Evolutionary conservation across 2,888 invertebrate genomes (phyloP), one percentile per base, ranked within the genome.

Genomic region (Athrips mouffetella): DNA sequence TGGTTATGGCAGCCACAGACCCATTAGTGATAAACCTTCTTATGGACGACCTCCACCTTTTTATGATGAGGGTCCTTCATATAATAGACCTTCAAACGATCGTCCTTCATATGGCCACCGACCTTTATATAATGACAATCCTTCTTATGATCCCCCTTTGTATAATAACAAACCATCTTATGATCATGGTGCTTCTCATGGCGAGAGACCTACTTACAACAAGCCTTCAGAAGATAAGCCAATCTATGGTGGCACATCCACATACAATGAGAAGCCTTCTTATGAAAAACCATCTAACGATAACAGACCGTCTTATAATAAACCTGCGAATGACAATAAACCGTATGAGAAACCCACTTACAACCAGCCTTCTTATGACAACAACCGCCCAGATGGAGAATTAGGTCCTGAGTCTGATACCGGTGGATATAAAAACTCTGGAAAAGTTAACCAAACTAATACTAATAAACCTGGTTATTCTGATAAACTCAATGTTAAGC

Each of bases 401-500:
- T 16, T 23, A 23, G 39, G 35, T 4, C 25, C 45, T 23, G 45
- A 45, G 16, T 27, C 25, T 2, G 45, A 45, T 10, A 8, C 18
- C 0, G 45, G 20, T 1, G 49, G 37, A 13, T 48, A 54, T 13
- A 45, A 50, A 5, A 47, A 56, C 42, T 49, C 52, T n/a, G 33
- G 18, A 15, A 57, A 58, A 37, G 51, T 54, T 16, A 53, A 60
- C 15, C 35, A 55, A 18, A 37, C 37, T n/a, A 25, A 15, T 25
- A 10, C 29, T 16, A 10, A 42, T 11, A 42, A 29, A 11, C 27
- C 42, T 29, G 29, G n/a, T 8, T 7, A 3, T 11, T 15, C 18
- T 20, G 11, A 31, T 11, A 21, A n/a, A 39, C 73, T 73, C 10
- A 65, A 68, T 48, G 52, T 81, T 0, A 85, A 75, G 51, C 87